Base-by-base conservation (phyloP, 1,140 invertebrate genomes). In the Scaptomyza hsui region DNA sequence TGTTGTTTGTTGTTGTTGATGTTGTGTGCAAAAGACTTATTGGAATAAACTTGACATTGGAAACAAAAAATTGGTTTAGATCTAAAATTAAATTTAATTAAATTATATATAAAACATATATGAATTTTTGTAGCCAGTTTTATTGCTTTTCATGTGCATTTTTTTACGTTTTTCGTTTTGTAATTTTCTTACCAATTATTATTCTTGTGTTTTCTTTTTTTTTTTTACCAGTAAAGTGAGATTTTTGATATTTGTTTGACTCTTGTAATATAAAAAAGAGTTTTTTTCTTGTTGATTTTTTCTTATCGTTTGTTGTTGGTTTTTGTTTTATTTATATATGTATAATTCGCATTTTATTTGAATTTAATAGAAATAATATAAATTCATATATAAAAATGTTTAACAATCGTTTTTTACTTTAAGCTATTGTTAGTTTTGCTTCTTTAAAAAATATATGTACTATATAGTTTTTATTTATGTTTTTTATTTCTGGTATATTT, bases 331-430 rank as follows among this genome's bases (percentile, higher is more conserved):
- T 74, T 53, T 75, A 59, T 64, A 53, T 67, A 59, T 74, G 21
- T 79, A 65, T 82, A 70, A 72, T 56, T 86, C 47, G 35, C 62
- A 61, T 75, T 73, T 67, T 59, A 81, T 68, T 65, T 72, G 45
- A 79, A 77, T 81, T 67, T 42, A 88, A 78, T 79, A 64, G 49
- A 89, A 88, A 89, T 89, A 7, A 89, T 71, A 89, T 52, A 82
- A 88, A 89, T 79, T 89, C 59, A 89, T 81, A 85, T 89, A 72
- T 81, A 68, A 85, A 81, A 83, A 73, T 89, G 76, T 89, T 89
- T 70, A 89, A 89, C 85, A 85, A 89, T 73, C 69, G 42, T 80
- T 79, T 83, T 29, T 29, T 9, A 7, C 9, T 29, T 70, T 78
- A 69, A 69, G 72, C 79, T 89, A 85, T 89, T 85, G 78, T 89